These are phyloP conservation scores for Bursaphelenchus mucronatus DNA, from an alignment of 1,140 invertebrate genomes.

Conservation along the genomic window DNA sequence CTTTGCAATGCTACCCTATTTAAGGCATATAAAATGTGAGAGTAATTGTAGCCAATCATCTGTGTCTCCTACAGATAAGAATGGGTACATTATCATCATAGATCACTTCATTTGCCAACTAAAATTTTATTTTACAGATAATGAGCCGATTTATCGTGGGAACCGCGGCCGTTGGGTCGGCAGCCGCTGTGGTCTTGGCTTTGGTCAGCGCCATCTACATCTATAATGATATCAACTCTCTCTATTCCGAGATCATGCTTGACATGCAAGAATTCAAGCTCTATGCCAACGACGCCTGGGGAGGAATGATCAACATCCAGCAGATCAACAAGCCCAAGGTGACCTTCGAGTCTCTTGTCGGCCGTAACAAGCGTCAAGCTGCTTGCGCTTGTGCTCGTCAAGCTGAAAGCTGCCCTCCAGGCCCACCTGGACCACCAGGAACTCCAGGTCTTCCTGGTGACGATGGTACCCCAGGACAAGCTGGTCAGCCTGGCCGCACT, in stretches of 20 bases:
- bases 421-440: constrained; percentile 24
- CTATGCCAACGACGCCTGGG: constrained; percentile 23
- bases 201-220: constrained; percentile 9
- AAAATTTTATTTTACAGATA: too few relatives aligned
- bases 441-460: constrained; percentile 19
- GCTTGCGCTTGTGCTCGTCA: constrained; percentile 1
- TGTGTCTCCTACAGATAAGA: too few relatives aligned
- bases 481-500: constrained; percentile 21
- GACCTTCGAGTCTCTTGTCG: neutral
- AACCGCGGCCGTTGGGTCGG: neutral
- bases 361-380: constrained; percentile 13
- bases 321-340: neutral
- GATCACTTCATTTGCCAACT: too few relatives aligned
- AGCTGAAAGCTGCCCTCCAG: constrained; percentile 20
- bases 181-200: constrained; percentile 14
- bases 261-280: constrained; percentile 14
- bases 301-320: constrained; percentile 21
- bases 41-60: too few relatives aligned
- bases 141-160: neutral
- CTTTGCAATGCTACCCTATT: too few relatives aligned
- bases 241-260: constrained; percentile 13
- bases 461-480: constrained; percentile 8
- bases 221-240: constrained; percentile 10
- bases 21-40: too few relatives aligned
- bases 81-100: too few relatives aligned